Conservation (phyloP, 2,888 invertebrate species). For the Napeogenes sylphis region DNA sequence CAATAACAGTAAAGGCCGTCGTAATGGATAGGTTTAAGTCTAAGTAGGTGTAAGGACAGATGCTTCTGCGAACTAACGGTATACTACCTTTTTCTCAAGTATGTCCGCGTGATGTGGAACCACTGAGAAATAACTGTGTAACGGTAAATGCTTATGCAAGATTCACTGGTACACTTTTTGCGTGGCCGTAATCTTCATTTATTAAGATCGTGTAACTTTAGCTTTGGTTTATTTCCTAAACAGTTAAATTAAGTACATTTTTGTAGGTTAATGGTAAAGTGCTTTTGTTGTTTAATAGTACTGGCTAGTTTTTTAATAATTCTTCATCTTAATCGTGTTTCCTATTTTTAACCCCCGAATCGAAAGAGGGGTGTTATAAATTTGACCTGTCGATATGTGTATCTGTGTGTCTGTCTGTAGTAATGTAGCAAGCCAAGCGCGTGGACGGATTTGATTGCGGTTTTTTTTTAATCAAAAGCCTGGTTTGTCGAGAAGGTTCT, state of each 20-base stretch:
- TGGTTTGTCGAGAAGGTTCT: too few relatives aligned
- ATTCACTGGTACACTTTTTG: conserved; percentile 4
- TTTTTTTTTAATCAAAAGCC: too few relatives aligned
- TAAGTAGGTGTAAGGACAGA: conserved; percentile 32
- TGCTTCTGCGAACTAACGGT: conserved; percentile 36
- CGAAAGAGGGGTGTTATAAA: too few relatives aligned
- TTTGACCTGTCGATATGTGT: too few relatives aligned
- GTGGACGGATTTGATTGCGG: too few relatives aligned
- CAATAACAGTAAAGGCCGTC: conserved; percentile 33
- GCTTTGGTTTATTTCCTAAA: neutral
- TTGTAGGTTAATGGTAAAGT: neutral
- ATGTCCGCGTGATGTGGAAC: conserved; percentile 26
- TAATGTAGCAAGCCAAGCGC: too few relatives aligned
- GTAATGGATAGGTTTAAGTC: conserved; percentile 39
- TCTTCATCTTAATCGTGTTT: too few relatives aligned
- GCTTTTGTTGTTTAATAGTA: too few relatives aligned
- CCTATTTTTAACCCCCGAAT: too few relatives aligned
- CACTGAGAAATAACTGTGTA: conserved; percentile 19
- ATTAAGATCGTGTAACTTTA: neutral
- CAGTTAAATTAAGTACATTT: neutral
- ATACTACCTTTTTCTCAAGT: conserved; percentile 38
- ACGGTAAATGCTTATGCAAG: conserved; percentile 1
- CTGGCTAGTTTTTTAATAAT: too few relatives aligned
- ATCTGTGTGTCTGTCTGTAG: too few relatives aligned
- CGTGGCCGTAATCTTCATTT: conserved; percentile 3